Conservation (phyloP, 2,113 vertebrate species). For the Nyctibius bracteatus region DNA sequence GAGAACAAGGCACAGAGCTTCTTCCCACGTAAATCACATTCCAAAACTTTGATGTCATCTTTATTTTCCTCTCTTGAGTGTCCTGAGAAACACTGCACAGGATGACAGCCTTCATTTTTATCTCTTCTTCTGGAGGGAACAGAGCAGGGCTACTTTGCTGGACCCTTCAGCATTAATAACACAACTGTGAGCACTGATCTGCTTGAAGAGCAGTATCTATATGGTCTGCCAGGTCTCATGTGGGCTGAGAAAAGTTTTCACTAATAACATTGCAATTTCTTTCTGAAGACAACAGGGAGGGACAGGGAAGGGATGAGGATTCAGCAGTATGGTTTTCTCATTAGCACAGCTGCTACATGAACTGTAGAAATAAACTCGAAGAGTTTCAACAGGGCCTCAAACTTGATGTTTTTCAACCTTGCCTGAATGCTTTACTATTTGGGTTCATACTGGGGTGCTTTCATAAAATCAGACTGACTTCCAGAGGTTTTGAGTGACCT, state of each 20-base stretch:
- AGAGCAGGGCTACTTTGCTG: neutral
- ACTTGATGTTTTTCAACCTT: neutral
- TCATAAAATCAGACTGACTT: neutral
- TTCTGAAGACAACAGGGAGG: neutral
- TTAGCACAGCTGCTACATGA: neutral
- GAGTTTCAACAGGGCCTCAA: neutral
- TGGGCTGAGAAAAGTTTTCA: neutral
- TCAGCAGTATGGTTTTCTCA: neutral
- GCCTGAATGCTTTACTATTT: neutral
- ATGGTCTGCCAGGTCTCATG: neutral
- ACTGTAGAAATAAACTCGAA: neutral
- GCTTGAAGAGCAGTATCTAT: neutral
- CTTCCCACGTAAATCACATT: neutral
- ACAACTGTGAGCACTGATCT: neutral
- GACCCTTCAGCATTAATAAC: neutral
- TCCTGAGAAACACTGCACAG: neutral
- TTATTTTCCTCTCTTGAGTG: neutral
- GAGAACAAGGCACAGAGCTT: neutral
- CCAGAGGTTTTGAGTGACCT: neutral
- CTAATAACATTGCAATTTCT: neutral
- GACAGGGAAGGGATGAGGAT: neutral
- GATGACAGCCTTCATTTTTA: neutral
- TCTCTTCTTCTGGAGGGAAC: neutral
- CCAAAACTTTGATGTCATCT: slow-evolving; percentile 6
- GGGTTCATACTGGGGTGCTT: neutral